These are phyloP conservation scores for Poecilia velifera DNA, from an alignment of 2,797 vertebrate species.

Conservation along the genomic window DNA sequence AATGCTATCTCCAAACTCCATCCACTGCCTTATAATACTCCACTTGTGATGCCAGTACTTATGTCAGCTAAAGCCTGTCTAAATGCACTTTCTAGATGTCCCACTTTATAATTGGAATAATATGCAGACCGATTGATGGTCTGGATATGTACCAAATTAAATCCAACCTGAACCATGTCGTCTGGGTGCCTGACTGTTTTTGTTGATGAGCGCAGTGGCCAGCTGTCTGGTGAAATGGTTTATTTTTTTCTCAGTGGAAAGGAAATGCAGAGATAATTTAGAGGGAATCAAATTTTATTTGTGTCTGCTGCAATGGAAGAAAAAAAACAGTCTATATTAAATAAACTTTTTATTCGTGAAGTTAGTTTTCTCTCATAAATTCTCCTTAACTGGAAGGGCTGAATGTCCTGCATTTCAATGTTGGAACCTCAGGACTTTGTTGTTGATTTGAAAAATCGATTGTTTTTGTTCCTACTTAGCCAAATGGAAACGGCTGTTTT, in stretches of 20 bases:
- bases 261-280: conserved; percentile 53
- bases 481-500: background rate
- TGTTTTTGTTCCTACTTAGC: background rate
- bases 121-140: background rate
- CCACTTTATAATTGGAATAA: background rate
- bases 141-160: background rate
- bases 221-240: conserved; percentile 67
- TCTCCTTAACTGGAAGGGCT: background rate
- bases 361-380: conserved; percentile 8
- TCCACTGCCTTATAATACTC: background rate
- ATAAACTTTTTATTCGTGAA: background rate
- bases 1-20: background rate
- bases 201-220: conserved; percentile 53
- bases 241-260: conserved; percentile 68
- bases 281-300: conserved; percentile 38
- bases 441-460: background rate
- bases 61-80: background rate
- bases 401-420: background rate
- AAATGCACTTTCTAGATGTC: background rate
- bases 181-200: background rate
- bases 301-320: conserved; percentile 28
- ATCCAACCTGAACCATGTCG: background rate
- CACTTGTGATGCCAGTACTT: background rate
- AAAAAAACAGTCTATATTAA: conserved; percentile 12
- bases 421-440: background rate